Evolutionary conservation across 2,888 invertebrate genomes (phyloP), one percentile per base, ranked within the genome.

Genomic region (Epinotia brunnichana): DNA sequence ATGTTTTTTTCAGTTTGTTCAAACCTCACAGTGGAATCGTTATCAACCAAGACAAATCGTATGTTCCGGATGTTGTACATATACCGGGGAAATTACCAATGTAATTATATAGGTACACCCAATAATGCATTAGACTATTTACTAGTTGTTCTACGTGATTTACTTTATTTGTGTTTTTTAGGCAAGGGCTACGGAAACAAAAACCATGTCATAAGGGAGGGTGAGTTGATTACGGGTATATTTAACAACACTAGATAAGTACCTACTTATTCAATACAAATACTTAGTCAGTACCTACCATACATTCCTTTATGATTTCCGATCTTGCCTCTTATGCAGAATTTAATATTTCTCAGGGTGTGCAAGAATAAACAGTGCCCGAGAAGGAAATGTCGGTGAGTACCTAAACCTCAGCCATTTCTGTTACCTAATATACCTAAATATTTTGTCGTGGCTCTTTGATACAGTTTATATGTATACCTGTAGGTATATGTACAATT

Each of bases 21-120:
- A 86, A 85, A 76, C 90, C 92, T 2, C 92, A 91, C 76, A 93
- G 92, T 75, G 92, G 92, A 15, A 86, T 93, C 21, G 77, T 92
- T 15, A 80, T 92, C 21, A 92, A 93, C 74, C 82, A 79, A 74
- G 87, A 89, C 63, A 82, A 81, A 61, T 77, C 83, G 2, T 92
- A 81, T 72, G 86, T 85, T 19, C 90, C 91, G 2, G 87, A 91
- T 5, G 86, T 86, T 2, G 86, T 87, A 2, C 77, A 81, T 68
- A 71, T 85, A n/a, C 86, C 88, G 7, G 90, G 90, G 70, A 82
- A 75, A 24, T 62, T 84, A 41, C 66, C 75, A 56, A 80, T 80
- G 85, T 85, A 79, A 75, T 9, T 35, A 57, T 67, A 63, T 54
- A 53, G 2, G 13, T 53, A 63, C 19, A 13, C 35, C 9, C 17